These are phyloP conservation scores for Labia minor DNA, from an alignment of 2,888 invertebrate genomes.

Conservation along the genomic window DNA sequence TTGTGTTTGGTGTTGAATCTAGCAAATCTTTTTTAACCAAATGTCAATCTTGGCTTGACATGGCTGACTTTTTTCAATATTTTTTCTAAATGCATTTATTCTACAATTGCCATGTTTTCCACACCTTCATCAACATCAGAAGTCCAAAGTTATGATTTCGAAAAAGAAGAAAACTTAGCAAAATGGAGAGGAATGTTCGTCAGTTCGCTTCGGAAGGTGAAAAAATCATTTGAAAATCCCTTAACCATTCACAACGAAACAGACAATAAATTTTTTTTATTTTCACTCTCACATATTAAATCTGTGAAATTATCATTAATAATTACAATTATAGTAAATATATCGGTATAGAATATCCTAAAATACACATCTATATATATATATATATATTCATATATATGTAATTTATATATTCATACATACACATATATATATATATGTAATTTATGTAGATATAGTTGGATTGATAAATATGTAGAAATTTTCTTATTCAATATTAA, in stretches of 20 bases:
- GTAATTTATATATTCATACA: too few species aligned
- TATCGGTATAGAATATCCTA: too few species aligned
- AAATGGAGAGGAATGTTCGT: constrained; percentile 91
- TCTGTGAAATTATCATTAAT: too few species aligned
- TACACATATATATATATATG: too few species aligned
- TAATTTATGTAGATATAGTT: too few species aligned
- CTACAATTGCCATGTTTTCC: constrained; percentile 27
- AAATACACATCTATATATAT: not conserved
- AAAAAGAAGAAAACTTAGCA: constrained; percentile 73
- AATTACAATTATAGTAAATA: too few species aligned
- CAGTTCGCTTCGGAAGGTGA: constrained; percentile 75
- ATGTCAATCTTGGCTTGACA: constrained; percentile 4
- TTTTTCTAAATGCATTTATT: constrained; percentile 21
- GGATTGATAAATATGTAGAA: too few species aligned
- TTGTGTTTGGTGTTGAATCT: not conserved
- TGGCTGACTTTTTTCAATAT: constrained; percentile 15
- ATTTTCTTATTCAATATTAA: too few species aligned
- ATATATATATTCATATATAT: not conserved
- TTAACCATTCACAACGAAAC: not conserved
- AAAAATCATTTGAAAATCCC: not conserved
- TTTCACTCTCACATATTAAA: too few species aligned
- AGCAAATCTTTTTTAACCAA: not conserved
- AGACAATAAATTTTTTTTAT: not conserved
- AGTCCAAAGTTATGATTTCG: constrained; percentile 58
- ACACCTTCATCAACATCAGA: constrained; percentile 28